phyloP scores from a whole-genome alignment of 1,140 invertebrate genomes.

The Grapholita molesta region DNA sequence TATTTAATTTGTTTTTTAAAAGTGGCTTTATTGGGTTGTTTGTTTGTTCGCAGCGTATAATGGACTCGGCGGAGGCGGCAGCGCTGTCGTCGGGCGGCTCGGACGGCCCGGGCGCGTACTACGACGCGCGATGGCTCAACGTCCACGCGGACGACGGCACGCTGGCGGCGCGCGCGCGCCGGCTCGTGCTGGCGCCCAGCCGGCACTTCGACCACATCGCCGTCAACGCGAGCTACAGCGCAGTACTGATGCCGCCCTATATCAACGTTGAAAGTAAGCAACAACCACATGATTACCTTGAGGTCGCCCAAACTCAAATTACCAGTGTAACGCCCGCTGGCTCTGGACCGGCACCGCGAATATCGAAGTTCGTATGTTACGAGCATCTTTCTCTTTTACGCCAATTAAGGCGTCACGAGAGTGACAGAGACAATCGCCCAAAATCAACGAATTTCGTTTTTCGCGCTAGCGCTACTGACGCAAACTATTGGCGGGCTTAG shows the following conservation, averaged over 20 bases:
- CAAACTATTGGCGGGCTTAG: no score
- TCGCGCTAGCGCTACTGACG: no score
- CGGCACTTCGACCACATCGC: constrained; percentile 89
- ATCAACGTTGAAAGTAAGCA: constrained; percentile 87
- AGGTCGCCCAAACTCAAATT: not conserved
- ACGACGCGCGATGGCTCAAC: constrained; percentile 86
- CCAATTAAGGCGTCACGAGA: no score
- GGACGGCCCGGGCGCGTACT: constrained; percentile 78
- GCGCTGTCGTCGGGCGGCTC: constrained; percentile 82
- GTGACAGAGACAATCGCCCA: no score
- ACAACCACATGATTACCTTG: not conserved
- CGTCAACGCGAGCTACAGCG: constrained; percentile 91
- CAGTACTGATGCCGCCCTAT: constrained; percentile 92
- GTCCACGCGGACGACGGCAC: constrained; percentile 85
- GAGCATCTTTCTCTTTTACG: no score
- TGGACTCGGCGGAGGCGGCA: constrained; percentile 92
- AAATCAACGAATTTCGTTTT: no score
- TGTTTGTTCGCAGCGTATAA: constrained; percentile 84
- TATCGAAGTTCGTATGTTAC: no score
- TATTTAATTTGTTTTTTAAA: no score
- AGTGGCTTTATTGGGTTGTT: no score
- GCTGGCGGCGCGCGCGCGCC: constrained; percentile 81
- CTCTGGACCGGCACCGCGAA: no score
- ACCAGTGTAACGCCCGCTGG: no score
- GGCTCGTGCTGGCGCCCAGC: constrained; percentile 83